Conservation (phyloP, 1,140 invertebrate genomes). For the Euborellia annulipes region DNA sequence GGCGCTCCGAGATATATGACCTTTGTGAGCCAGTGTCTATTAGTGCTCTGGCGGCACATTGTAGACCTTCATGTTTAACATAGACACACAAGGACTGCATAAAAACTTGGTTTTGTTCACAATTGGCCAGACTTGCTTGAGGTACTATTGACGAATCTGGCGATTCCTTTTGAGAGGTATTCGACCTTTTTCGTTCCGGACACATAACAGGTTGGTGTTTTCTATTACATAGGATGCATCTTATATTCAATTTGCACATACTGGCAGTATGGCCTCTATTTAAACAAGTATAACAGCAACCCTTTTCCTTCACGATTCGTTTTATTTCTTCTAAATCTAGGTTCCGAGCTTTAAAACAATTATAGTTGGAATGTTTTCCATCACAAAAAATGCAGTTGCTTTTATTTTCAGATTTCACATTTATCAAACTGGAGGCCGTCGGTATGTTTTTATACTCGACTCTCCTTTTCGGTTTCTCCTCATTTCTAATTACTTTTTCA, state of each 20-base stretch:
- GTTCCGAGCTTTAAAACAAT: conserved; percentile 11
- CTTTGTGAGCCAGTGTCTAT: conserved; percentile 12
- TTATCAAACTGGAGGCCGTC: no score
- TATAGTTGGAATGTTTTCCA: conserved; percentile 7
- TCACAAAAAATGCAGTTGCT: conserved; percentile 9
- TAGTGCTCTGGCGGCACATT: neutral
- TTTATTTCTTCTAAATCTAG: conserved; percentile 10
- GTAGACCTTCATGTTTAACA: neutral
- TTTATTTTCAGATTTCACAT: conserved; percentile 4
- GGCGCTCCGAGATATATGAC: neutral
- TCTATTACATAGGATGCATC: conserved; percentile 4
- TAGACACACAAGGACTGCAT: conserved; percentile 10
- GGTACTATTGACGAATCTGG: neutral
- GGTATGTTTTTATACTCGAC: no score
- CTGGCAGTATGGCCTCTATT: conserved; percentile 3
- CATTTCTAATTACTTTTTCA: no score
- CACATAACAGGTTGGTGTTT: conserved; percentile 12
- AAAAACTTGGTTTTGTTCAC: neutral
- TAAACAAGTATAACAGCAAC: neutral
- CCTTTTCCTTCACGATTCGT: conserved; percentile 12
- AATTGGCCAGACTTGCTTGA: no score
- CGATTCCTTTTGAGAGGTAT: neutral
- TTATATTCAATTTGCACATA: conserved; percentile 9
- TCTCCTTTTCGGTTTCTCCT: no score
- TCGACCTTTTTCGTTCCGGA: neutral